Conservation (phyloP, 2,113 vertebrate species). For the Hipposideros armiger region DNA sequence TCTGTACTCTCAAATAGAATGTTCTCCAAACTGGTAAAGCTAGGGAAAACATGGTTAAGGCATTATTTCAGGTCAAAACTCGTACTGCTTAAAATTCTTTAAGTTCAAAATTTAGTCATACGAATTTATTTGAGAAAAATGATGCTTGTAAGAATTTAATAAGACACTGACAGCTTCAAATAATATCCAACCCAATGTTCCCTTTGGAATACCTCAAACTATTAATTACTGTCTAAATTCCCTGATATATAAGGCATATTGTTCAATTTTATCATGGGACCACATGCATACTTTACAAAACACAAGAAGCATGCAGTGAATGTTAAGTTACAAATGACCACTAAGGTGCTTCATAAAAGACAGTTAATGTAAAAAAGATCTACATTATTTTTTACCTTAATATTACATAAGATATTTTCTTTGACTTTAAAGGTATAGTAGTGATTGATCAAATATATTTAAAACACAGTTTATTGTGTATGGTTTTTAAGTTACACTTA, state of each 20-base stretch:
- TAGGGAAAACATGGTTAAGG: not conserved
- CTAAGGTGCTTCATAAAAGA: slow-evolving; percentile 12
- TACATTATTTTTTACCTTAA: slow-evolving; percentile 63
- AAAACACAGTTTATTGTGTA: slow-evolving; percentile 69
- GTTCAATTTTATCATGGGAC: not conserved
- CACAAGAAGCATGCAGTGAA: not conserved
- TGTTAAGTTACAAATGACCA: not conserved
- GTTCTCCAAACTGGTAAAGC: not conserved
- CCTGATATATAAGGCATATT: not conserved
- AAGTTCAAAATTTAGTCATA: not conserved
- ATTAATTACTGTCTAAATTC: not conserved
- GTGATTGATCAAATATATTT: slow-evolving; percentile 74
- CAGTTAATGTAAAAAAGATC: slow-evolving; percentile 45
- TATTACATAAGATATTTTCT: slow-evolving; percentile 74
- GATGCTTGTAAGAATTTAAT: not conserved
- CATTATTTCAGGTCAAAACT: not conserved
- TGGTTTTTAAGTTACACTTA: slow-evolving; percentile 78
- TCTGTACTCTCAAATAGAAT: not conserved
- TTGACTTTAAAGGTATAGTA: slow-evolving; percentile 73
- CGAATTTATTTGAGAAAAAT: slow-evolving; percentile 40
- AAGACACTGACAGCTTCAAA: not conserved
- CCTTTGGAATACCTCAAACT: not conserved
- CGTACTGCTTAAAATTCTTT: not conserved
- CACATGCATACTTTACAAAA: not conserved
- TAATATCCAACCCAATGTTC: not conserved